phyloP scores from a whole-genome alignment of 2,888 invertebrate species.

The Malthinus seriepunctatus region DNA sequence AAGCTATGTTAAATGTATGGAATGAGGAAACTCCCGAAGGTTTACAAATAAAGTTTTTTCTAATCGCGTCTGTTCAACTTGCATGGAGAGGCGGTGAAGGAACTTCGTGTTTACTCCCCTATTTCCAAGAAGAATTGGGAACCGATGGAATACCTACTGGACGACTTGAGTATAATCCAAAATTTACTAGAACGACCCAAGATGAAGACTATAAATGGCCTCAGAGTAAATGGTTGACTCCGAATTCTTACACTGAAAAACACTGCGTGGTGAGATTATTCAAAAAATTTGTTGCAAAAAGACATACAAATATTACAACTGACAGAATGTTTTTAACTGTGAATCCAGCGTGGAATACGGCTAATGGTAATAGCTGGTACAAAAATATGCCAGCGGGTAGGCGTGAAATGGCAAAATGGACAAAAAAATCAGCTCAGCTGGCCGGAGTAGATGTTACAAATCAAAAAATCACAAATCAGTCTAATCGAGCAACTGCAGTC shows the following conservation, averaged over 20 bases:
- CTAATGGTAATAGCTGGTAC: not conserved
- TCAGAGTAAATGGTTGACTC: not conserved
- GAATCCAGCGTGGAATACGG: not conserved
- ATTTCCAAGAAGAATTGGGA: slow-evolving; percentile 5
- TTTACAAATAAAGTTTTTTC: slow-evolving; percentile 9
- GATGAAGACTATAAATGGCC: not conserved
- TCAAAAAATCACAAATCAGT: too few species aligned
- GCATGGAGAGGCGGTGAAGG: slow-evolving; percentile 11
- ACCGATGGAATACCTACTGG: not conserved
- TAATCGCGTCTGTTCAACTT: not conserved
- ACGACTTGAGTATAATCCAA: not conserved
- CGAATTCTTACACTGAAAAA: not conserved
- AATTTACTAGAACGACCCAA: not conserved
- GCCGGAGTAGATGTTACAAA: not conserved
- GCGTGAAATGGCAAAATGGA: not conserved
- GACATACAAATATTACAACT: not conserved
- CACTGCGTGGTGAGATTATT: not conserved
- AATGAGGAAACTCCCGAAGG: slow-evolving; percentile 1
- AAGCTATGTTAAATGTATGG: not conserved
- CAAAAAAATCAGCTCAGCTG: not conserved
- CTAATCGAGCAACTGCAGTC: too few species aligned
- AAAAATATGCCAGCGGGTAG: not conserved
- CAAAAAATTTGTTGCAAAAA: not conserved
- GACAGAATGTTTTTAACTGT: not conserved
- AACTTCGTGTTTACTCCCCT: not conserved